phyloP scores from a whole-genome alignment of 2,888 invertebrate genomes.

The Melanchra persicariae region DNA sequence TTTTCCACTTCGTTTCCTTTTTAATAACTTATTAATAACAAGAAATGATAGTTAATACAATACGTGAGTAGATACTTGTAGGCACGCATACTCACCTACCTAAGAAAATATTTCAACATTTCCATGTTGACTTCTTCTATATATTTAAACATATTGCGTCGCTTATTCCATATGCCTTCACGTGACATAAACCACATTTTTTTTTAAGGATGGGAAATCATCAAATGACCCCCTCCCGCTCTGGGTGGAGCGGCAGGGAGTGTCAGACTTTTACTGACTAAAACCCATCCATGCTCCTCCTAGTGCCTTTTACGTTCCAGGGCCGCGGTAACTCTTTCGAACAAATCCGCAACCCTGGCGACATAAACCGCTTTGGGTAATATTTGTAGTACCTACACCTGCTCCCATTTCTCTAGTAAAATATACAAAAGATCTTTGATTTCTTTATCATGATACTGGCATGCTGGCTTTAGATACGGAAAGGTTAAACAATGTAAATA shows the following conservation, averaged over 20 bases:
- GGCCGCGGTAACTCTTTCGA: too few relatives aligned
- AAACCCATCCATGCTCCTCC: too few relatives aligned
- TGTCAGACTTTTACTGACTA: too few relatives aligned
- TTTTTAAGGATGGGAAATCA: too few relatives aligned
- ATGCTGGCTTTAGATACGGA: constrained; percentile 8
- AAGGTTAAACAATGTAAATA: constrained; percentile 2
- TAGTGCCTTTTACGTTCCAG: too few relatives aligned
- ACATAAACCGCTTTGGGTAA: constrained; percentile 27
- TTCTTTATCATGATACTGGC: constrained; percentile 42
- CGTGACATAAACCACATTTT: constrained; percentile 34
- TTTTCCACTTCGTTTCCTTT: neutral
- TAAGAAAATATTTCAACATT: constrained; percentile 31
- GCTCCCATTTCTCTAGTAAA: constrained; percentile 30
- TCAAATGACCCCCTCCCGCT: too few relatives aligned
- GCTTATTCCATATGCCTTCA: constrained; percentile 16
- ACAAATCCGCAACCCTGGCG: too few relatives aligned
- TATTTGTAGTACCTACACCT: constrained; percentile 23
- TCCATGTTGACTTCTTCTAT: constrained; percentile 9
- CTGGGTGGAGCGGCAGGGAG: too few relatives aligned
- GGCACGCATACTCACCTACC: neutral
- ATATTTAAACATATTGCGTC: constrained; percentile 41
- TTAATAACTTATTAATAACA: neutral
- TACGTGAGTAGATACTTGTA: neutral
- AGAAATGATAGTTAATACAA: neutral
- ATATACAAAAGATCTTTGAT: constrained; percentile 37